Evolutionary conservation across 2,113 vertebrate species (phyloP).

Genomic region (Vimba vimba): DNA sequence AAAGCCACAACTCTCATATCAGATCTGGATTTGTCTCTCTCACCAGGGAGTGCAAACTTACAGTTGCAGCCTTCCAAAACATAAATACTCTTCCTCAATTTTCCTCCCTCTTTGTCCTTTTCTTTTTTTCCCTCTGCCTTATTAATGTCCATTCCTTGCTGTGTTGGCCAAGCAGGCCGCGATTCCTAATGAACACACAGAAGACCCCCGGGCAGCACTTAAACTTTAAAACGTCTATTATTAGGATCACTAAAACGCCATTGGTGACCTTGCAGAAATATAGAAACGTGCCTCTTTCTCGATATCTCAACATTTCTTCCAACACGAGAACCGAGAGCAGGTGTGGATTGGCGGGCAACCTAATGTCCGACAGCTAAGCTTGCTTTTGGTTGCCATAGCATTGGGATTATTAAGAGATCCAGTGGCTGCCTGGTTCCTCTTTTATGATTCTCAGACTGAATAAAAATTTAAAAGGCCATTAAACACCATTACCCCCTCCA

Average conservation of each 20-base stretch:
- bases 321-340: constrained; percentile 66
- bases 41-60: constrained; percentile 87
- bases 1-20: constrained; percentile 84
- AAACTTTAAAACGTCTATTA: constrained; percentile 99
- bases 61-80: constrained; percentile 61
- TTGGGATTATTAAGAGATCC: constrained; percentile 90
- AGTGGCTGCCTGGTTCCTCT: constrained; percentile 85
- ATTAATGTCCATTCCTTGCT: constrained; percentile 90
- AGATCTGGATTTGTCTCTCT: constrained; percentile 89
- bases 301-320: not conserved
- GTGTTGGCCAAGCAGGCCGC: constrained; percentile 82
- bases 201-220: constrained; percentile 95
- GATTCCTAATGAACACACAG: constrained; percentile 96
- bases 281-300: constrained; percentile 76
- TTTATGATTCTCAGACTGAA: constrained; percentile 87
- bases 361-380: constrained; percentile 85
- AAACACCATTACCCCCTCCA: constrained; percentile 86
- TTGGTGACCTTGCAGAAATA: constrained; percentile 90
- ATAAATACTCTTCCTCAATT: constrained; percentile 26
- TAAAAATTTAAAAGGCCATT: constrained; percentile 96
- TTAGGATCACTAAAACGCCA: constrained; percentile 93
- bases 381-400: constrained; percentile 86
- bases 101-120: constrained; percentile 67
- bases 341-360: constrained; percentile 76
- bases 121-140: constrained; percentile 75